phyloP scores from a whole-genome alignment of 2,888 invertebrate species.

The Glyphotaelius pellucidus region DNA sequence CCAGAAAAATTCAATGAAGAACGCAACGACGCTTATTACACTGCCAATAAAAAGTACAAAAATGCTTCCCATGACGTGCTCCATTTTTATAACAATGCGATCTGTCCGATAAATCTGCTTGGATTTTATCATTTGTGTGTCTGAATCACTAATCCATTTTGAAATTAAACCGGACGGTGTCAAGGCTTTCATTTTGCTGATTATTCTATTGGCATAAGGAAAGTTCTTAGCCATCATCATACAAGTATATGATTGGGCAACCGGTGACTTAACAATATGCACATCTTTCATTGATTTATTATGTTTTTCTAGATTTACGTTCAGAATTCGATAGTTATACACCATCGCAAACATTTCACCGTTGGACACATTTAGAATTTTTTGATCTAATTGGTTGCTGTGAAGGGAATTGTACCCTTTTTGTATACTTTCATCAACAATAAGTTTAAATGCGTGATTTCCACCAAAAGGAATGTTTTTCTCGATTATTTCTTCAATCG shows the following conservation, averaged over 20 bases:
- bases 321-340: not conserved
- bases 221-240: constrained; percentile 14
- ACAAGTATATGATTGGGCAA: no score
- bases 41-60: not conserved
- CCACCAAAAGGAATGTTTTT: constrained; percentile 24
- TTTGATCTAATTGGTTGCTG: not conserved
- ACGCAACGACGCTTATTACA: not conserved
- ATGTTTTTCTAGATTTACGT: not conserved
- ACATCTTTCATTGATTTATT: constrained; percentile 13
- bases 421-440: not conserved
- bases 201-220: constrained; percentile 22
- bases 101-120: not conserved
- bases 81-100: not conserved
- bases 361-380: not conserved
- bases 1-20: not conserved
- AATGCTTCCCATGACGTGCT: not conserved
- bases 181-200: not conserved
- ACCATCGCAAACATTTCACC: constrained; percentile 35
- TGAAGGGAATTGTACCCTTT: not conserved
- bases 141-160: not conserved
- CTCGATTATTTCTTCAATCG: constrained; percentile 26
- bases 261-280: not conserved
- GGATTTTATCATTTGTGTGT: not conserved
- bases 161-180: not conserved
- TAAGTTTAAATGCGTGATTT: not conserved